Evolutionary conservation across 2,113 vertebrate species (phyloP), one percentile per base, ranked within the genome.

Genomic region (Labeo catla): DNA sequence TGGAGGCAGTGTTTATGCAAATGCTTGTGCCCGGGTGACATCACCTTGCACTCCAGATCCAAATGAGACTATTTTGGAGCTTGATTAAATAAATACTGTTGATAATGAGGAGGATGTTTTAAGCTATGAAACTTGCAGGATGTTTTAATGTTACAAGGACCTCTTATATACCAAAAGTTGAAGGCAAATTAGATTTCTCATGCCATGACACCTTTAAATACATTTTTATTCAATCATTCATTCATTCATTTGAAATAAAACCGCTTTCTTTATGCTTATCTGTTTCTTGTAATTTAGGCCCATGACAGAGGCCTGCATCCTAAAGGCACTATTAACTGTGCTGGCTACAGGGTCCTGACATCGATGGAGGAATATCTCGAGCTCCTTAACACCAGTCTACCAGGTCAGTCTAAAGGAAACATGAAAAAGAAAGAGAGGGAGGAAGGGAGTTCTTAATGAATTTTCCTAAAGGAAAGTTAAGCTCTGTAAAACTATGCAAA

Each of bases 321-420:
- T 49, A 96, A 95, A 0, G 94, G 96, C 54, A 86, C 94, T 83
- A 91, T 99, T 91, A 97, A 94, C 95, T 97, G 96, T 0, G 97
- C 97, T 0, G 97, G 98, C 34, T 98, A 98, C 95, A 97, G 93
- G 91, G 92, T 98, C 70, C 94, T 99, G 91, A 98, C 95, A 21
- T 96, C 97, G 0, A 70, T 98, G 91, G 98, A 99, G 15, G 95
- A 96, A 83, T 99, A 99, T 90, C 85, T 97, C 87, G 97, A 97
- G 28, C 93, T 98, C 21, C 93, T 97, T 76, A 95, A 93, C 90
- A 95, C 81, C 91, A 96, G 94, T 81, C 93, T 98, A 72, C 96
- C 97, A 88, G 97, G 98, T 99, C 19, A 73, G 82, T 82, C 80
- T 13, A 4, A 70, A 70, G 21, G 45, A 76, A 52, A 28, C 16